These are phyloP conservation scores for Drosophila austrosaltans DNA, from an alignment of 2,888 invertebrate species.

Conservation along the genomic window DNA sequence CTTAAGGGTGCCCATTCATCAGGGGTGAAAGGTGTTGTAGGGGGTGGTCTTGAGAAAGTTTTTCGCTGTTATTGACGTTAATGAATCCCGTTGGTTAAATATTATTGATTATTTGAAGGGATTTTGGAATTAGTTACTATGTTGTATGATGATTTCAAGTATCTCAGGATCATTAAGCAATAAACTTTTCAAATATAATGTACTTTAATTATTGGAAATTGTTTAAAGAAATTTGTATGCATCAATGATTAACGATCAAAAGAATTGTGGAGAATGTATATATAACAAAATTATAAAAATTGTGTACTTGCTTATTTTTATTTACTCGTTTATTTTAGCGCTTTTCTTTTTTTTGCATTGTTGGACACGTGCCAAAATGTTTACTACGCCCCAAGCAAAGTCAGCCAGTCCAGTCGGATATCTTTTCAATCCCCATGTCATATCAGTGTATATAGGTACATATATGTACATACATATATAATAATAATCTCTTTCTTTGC, in stretches of 20 bases:
- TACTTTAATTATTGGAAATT: neutral
- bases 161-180: neutral
- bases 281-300: conserved; percentile 30
- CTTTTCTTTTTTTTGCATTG: conserved; percentile 26
- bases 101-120: neutral
- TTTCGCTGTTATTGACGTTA: neutral
- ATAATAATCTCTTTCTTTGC: neutral
- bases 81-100: neutral
- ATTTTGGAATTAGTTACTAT: neutral
- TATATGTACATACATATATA: neutral
- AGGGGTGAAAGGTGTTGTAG: neutral
- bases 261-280: neutral
- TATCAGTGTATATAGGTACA: neutral
- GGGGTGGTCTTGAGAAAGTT: neutral
- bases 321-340: conserved; percentile 29
- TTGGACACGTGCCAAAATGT: conserved; percentile 48
- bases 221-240: too few relatives aligned
- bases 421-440: neutral
- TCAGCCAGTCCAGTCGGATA: conserved; percentile 14
- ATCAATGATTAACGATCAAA: neutral
- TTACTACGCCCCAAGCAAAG: conserved; percentile 40
- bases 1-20: neutral
- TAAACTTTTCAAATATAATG: neutral
- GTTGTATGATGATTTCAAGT: neutral
- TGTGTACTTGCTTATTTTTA: conserved; percentile 38